Conservation (phyloP, 1,140 invertebrate genomes). For the Plectus sambesii region DNA sequence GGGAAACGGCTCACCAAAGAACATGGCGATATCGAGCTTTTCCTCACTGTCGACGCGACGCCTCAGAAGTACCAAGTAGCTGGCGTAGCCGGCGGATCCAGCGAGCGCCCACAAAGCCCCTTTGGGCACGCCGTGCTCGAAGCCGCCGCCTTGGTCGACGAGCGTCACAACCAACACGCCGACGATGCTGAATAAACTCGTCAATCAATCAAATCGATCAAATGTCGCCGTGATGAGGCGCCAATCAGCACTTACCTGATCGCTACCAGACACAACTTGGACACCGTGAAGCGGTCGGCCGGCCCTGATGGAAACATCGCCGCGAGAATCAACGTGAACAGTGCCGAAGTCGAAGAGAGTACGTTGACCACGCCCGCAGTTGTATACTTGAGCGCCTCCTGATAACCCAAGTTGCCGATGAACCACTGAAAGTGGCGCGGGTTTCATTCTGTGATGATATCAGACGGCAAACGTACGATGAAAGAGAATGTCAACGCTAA, state of each 20-base stretch:
- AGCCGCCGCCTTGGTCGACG: conserved; percentile 17
- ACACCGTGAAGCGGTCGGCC: conserved; percentile 64
- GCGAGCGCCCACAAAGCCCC: conserved; percentile 64
- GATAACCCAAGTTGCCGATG: conserved; percentile 66
- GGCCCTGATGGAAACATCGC: conserved; percentile 65
- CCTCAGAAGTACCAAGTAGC: conserved; percentile 68
- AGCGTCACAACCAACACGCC: conserved; percentile 51
- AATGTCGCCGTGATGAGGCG: too few species aligned
- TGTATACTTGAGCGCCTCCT: conserved; percentile 62
- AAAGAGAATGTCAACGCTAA: too few species aligned
- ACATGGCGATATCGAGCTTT: conserved; percentile 74
- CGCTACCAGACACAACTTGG: conserved; percentile 64
- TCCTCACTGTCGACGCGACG: conserved; percentile 71
- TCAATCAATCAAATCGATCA: conserved; percentile 34
- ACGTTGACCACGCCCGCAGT: conserved; percentile 66
- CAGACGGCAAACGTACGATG: too few species aligned
- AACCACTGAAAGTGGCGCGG: conserved; percentile 69
- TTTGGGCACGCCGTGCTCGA: conserved; percentile 54
- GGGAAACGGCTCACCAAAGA: conserved; percentile 62
- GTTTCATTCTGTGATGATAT: too few species aligned
- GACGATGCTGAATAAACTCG: conserved; percentile 61
- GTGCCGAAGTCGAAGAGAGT: conserved; percentile 65
- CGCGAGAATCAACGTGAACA: conserved; percentile 69
- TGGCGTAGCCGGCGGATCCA: conserved; percentile 70
- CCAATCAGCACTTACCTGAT: conserved; percentile 48